Evolutionary conservation across 2,888 invertebrate species (phyloP).

Genomic region (Lapara coniferarum): DNA sequence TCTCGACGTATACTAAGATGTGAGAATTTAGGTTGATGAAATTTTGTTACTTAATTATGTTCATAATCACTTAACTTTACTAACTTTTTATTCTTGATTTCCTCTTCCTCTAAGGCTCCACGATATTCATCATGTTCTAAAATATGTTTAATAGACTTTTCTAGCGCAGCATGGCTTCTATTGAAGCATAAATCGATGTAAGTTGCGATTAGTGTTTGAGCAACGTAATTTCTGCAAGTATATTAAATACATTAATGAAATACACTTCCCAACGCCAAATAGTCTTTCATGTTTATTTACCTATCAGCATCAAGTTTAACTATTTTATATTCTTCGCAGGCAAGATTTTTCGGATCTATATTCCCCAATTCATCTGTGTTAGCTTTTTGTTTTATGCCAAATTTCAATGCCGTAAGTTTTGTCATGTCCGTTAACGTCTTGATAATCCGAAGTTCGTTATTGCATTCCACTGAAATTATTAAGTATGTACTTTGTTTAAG

Average conservation of each 20-base stretch:
- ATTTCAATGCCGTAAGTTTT: constrained; percentile 48
- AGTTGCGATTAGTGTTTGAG: constrained; percentile 42
- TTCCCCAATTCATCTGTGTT: constrained; percentile 32
- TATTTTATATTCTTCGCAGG: constrained; percentile 1
- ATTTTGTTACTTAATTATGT: not conserved
- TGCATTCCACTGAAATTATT: constrained; percentile 53
- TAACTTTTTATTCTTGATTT: not conserved
- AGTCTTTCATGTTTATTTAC: not conserved
- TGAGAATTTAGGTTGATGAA: not conserved
- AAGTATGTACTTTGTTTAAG: too few relatives aligned
- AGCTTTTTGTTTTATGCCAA: constrained; percentile 40
- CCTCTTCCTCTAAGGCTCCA: not conserved
- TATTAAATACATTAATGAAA: not conserved
- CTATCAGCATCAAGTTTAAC: not conserved
- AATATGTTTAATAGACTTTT: constrained; percentile 18
- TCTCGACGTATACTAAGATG: constrained; percentile 55
- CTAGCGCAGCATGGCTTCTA: constrained; percentile 41
- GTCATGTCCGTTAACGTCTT: constrained; percentile 53
- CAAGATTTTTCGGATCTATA: not conserved
- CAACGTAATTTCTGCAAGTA: constrained; percentile 49
- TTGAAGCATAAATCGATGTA: constrained; percentile 53
- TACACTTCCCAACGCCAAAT: not conserved
- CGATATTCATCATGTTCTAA: not conserved
- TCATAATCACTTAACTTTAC: not conserved
- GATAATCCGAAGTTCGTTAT: constrained; percentile 51